Base-by-base conservation (phyloP, 2,888 invertebrate species). In the Parascotia fuliginaria region DNA sequence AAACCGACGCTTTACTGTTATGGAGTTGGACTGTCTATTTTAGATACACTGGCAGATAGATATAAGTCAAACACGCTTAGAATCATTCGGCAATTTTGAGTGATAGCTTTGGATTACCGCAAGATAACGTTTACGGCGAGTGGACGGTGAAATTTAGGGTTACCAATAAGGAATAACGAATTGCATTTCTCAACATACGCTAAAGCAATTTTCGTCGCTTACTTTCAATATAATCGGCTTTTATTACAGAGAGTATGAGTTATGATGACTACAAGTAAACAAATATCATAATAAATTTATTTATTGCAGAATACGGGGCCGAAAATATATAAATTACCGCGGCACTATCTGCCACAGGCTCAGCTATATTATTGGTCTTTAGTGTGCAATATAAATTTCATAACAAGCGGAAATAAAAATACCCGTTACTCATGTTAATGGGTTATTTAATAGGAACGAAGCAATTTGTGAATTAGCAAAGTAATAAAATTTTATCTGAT, bases 51-150 rank as follows among this genome's bases (percentile, higher is more conserved):
- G 29, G 48, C 65, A 55, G 68, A 64, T 61, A 55, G 68, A 64
- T 61, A 70, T 70, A 71, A 68, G 66, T 52, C 45, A 59, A 63
- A 64, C 64, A 64, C 65, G 63, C 64, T 57, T 63, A 56, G 66
- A 60, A 70, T 70, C 53, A 45, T 48, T 65, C 41, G 60, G 59
- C 61, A 71, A 73, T 74, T 68, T 77, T 68, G 79, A 79, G 77
- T 82, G 77, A 78, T 82, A 79, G 73, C 74, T 77, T 78, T 73
- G 73, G 71, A 74, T 74, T 71, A 73, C 57, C 72, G 70, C 73
- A 65, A 58, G 63, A 48, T 56, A 54, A 70, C 68, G 73, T 69
- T 67, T 66, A 70, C 60, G 60, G 62, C 72, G 75, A 79, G 77
- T 75, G 74, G 74, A 70, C 56, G 61, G 63, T 60, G 43, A 58